Base-by-base conservation (phyloP, 2,888 invertebrate species). In the Nebria salina region DNA sequence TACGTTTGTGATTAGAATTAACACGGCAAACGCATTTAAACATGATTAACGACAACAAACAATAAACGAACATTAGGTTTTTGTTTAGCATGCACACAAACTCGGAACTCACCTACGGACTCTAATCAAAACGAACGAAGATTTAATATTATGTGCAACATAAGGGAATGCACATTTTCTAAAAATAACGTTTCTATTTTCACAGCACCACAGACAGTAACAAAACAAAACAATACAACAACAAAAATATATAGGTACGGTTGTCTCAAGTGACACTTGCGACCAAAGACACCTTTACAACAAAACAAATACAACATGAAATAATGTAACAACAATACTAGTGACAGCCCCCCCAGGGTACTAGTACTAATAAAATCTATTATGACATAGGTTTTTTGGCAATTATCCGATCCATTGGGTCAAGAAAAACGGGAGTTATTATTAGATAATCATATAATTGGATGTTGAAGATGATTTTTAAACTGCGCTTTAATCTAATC, bases 381-480 rank as follows among this genome's bases (percentile, higher is more conserved):
- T 54, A 54, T 54, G 54, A 54, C 54, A 54, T 54, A 54, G 11
- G 43, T 72, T 74, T 79, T 68, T 75, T 79, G 74, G 74, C 79
- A 79, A 79, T 79, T 79, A 79, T 75, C 79, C 42, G 65, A 79
- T 74, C 75, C 79, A 79, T 74, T 79, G 79, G 65, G 25, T 78
- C 26, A 79, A 79, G 74, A 75, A 65, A 79, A 70, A 11, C 15
- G 8, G 13, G 15, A 25, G 74, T 73, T 79, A 75, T 79, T 79
- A 75, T 79, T 79, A 79, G 79, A 74, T 79, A 75, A 79, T 79
- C 74, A 75, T 79, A 68, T 79, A 79, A 75, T 66, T 79, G 73
- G 42, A 20, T 4, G 41, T 74, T 66, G 65, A n/a, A 77, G 43
- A 72, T 25, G n/a, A 72, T 34, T 72, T 25, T 9, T 13, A 73